Base-by-base conservation (phyloP, 2,888 invertebrate species). In the Dichetophora obliterata region DNA sequence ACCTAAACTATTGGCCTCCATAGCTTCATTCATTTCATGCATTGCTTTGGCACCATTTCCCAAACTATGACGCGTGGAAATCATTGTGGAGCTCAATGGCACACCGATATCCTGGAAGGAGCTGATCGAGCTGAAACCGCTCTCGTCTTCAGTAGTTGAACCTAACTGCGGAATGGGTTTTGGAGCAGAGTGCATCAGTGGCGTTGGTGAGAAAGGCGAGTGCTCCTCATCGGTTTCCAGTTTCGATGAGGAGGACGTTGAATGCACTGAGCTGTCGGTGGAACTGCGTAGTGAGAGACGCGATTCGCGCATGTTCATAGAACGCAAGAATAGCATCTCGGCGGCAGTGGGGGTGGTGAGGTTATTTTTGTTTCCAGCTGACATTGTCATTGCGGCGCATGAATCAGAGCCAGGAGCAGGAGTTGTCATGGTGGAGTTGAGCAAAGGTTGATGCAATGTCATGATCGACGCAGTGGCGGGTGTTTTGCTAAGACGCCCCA, bases 61-160 rank as follows among this genome's bases (percentile, higher is more conserved):
- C 24, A 50, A 16, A 54, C 77, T 27, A 75, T 76, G 69, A 9
- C 77, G 73, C 54, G 57, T 76, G 1, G 79, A 61, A 14, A 86
- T 81, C 77, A 86, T 70, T 0, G 88, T 87, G 5, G 88, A 88
- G 75, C 84, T 84, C 1, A 87, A 72, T 3, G 94, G 94, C 83
- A 95, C 90, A 14, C 95, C 95, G 66, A 95, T 92, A 85, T 95
- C 95, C 89, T 95, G 95, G 86, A 95, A 95, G 8, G 95, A 95
- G 87, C 93, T 95, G 91, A 95, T 94, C 9, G 95, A 95, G 16
- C 95, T 95, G 88, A 95, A 95, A 37, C 95, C 95, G 85, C 95
- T 95, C 88, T 95, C 95, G 83, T 95, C 95, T 86, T 95, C 95
- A 0, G 89, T 89, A 77, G 87, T 88, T 34, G 88, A 88, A 48